Base-by-base conservation (phyloP, 2,113 vertebrate species). In the Vanacampus margaritifer region DNA sequence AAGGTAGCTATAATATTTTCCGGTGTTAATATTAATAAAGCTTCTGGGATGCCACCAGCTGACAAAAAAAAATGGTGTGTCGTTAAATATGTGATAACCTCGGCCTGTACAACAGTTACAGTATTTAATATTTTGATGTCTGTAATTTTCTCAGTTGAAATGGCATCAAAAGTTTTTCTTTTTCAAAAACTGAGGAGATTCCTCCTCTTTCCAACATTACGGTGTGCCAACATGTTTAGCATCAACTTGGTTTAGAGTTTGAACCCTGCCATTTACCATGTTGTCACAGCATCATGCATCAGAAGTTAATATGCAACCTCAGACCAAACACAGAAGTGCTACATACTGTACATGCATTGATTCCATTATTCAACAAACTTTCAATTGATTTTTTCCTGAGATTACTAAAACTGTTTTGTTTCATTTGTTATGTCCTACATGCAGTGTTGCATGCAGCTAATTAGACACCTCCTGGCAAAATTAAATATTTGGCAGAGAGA, bases 401-500 rank as follows among this genome's bases (percentile, higher is more conserved):
- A 74, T 79, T 81, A 84, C 79, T n/a, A 41, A 41, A 41, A 41
- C 28, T 32, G 28, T 32, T 32, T 32, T 2, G 2, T 10, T 12
- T 10, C 0, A 9, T 39, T 39, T 79, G 77, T 83, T 69, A 65
- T 62, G 72, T 67, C 35, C 57, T 76, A 87, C 83, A 82, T 87
- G 82, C 78, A 62, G 63, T 12, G 12, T 68, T 75, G 71, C 78
- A 71, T 54, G 45, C 28, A 32, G 28, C 71, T 81, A 85, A 88
- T 88, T 85, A 80, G 80, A 74, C 82, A 74, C 85, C 82, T 68
- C 71, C 78, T 76, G 79, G 81, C 85, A 79, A 87, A 85, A 89
- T 88, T 37, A 76, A 85, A 85, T 75, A 84, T 86, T 79, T 77
- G 50, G 12, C 50, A 12, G 10, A 9, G 3, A 28, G 65, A n/a